phyloP scores from a whole-genome alignment of 2,113 vertebrate species.

The Notothenia coriiceps region DNA sequence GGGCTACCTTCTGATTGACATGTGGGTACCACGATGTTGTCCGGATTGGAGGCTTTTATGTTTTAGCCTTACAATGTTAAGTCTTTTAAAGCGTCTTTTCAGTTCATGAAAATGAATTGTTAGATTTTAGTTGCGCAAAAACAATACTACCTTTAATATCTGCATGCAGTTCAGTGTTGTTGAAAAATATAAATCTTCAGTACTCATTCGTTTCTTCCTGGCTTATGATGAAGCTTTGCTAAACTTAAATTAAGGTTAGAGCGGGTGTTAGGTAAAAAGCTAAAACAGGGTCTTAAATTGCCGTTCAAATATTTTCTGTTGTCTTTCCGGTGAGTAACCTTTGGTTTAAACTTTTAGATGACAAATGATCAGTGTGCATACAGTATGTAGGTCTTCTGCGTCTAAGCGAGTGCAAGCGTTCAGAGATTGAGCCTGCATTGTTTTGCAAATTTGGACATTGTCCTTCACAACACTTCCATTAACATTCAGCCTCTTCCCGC shows the following conservation, averaged over 20 bases:
- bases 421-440: conserved; percentile 7
- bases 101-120: too few relatives aligned
- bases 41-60: too few relatives aligned
- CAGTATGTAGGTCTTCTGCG: neutral
- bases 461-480: conserved; percentile 45
- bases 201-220: too few relatives aligned
- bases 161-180: neutral
- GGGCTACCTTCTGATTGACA: too few relatives aligned
- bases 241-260: too few relatives aligned
- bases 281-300: neutral
- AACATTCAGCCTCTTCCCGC: conserved; percentile 4
- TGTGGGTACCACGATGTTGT: too few relatives aligned
- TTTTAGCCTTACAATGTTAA: too few relatives aligned
- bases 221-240: neutral
- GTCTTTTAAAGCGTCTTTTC: too few relatives aligned
- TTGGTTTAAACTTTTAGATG: neutral
- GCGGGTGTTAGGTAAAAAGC: too few relatives aligned
- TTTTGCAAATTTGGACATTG: conserved; percentile 51
- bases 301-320: neutral
- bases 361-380: too few relatives aligned
- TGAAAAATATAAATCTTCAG: too few relatives aligned
- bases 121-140: too few relatives aligned
- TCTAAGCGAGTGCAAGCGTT: neutral
- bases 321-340: neutral
- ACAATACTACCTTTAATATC: neutral